Evolutionary conservation across 2,797 vertebrate genomes (phyloP).

Genomic region (Crocodylus rhombifer): DNA sequence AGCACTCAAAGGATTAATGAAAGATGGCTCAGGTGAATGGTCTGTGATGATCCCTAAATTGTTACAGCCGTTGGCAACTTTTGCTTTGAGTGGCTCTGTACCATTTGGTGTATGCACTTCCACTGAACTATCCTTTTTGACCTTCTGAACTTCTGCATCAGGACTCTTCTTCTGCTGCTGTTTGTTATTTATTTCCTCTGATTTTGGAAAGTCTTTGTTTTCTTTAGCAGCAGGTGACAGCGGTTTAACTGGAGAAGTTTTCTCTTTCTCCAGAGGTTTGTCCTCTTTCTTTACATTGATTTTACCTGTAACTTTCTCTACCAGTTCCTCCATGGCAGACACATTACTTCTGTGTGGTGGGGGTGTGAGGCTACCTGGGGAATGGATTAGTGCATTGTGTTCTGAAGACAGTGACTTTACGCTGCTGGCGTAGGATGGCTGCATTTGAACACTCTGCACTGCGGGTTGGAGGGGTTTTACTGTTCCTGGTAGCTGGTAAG

Average conservation of each 20-base stretch:
- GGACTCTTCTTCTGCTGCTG: conserved; percentile 83
- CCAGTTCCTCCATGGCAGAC: conserved; percentile 96
- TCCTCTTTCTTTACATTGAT: conserved; percentile 90
- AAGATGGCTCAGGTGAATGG: conserved; percentile 94
- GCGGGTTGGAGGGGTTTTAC: conserved; percentile 86
- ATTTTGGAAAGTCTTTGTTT: conserved; percentile 88
- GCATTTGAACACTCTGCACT: conserved; percentile 91
- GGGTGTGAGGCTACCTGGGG: conserved; percentile 91
- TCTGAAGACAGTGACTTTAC: conserved; percentile 87
- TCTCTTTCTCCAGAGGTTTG: conserved; percentile 84
- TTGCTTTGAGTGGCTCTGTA: conserved; percentile 88
- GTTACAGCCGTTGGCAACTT: conserved; percentile 93
- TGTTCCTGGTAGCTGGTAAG: conserved; percentile 94
- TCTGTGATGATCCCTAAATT: conserved; percentile 97
- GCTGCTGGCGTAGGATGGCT: conserved; percentile 87
- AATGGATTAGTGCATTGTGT: conserved; percentile 86
- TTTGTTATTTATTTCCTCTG: conserved; percentile 85
- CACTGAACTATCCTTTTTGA: conserved; percentile 87
- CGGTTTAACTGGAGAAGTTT: conserved; percentile 81
- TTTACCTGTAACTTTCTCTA: conserved; percentile 97
- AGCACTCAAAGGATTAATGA: conserved; percentile 95
- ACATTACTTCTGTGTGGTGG: conserved; percentile 95
- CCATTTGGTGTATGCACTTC: conserved; percentile 90
- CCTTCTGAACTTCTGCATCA: conserved; percentile 86
- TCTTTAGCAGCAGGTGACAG: conserved; percentile 88